phyloP scores from a whole-genome alignment of 1,140 invertebrate species.

The Phocides pigmalion region DNA sequence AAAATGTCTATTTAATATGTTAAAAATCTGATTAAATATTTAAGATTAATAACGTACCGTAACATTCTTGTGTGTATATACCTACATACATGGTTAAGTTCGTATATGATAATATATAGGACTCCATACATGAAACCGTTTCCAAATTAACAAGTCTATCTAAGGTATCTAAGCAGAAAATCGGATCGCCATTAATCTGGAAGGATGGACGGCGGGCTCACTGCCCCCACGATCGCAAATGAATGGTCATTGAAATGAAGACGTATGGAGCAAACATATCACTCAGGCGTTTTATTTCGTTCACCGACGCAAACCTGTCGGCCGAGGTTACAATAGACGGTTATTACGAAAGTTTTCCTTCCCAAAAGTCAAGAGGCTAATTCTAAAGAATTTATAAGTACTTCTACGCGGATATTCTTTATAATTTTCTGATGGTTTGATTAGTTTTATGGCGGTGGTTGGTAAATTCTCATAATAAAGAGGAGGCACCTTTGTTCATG shows the following conservation, averaged over 20 bases:
- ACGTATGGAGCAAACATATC: slow-evolving; percentile 64
- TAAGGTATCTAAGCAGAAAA: slow-evolving; percentile 47
- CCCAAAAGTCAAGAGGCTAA: neutral
- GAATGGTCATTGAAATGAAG: slow-evolving; percentile 70
- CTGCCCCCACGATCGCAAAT: slow-evolving; percentile 56
- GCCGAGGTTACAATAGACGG: slow-evolving; percentile 39
- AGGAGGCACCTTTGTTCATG: too few relatives aligned
- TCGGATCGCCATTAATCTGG: slow-evolving; percentile 27
- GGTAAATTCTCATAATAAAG: too few relatives aligned
- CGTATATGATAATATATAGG: too few relatives aligned
- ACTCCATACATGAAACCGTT: neutral
- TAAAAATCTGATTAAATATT: too few relatives aligned
- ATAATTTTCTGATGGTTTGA: neutral
- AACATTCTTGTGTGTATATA: too few relatives aligned
- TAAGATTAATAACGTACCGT: too few relatives aligned
- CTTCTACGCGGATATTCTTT: neutral
- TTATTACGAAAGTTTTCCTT: slow-evolving; percentile 37
- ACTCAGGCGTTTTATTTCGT: slow-evolving; percentile 58
- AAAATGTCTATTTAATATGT: too few relatives aligned
- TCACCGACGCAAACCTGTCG: slow-evolving; percentile 48
- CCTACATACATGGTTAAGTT: too few relatives aligned
- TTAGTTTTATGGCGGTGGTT: too few relatives aligned
- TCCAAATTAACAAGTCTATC: slow-evolving; percentile 2
- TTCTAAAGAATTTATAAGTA: neutral
- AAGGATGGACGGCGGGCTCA: slow-evolving; percentile 20